Percentiles rank a stretch among this genome's conserved stretches.
Evolutionary conservation across 2,888 invertebrate species (phyloP).

Genomic region (Liodrosophila aerea): DNA sequence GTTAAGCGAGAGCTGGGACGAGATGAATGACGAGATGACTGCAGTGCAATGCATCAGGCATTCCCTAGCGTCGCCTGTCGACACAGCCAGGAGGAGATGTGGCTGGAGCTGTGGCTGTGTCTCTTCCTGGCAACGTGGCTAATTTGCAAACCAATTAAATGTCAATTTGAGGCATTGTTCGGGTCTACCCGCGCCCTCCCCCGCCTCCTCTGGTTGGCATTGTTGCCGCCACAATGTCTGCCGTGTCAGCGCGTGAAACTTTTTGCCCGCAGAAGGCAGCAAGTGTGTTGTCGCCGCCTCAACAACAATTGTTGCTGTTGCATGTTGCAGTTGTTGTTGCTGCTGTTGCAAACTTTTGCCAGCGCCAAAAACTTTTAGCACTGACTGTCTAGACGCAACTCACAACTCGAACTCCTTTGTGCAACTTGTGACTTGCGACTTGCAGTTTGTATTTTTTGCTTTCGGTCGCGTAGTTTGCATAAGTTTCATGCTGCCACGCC

Average conservation of each 20-base stretch:
- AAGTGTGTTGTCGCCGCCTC: slow-evolving; percentile 32
- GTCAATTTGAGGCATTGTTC: slow-evolving; percentile 79
- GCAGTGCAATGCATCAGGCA: background rate
- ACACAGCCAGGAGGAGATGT: no score
- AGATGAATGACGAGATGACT: no score
- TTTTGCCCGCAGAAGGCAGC: slow-evolving; percentile 28
- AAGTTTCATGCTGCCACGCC: slow-evolving; percentile 50
- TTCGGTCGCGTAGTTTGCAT: slow-evolving; percentile 75
- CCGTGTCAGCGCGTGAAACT: slow-evolving; percentile 55
- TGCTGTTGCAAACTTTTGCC: slow-evolving; percentile 39
- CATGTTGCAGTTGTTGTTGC: slow-evolving; percentile 13
- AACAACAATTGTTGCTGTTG: slow-evolving; percentile 18
- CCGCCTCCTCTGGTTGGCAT: background rate
- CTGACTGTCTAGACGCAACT: slow-evolving; percentile 62
- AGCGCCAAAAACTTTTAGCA: slow-evolving; percentile 63
- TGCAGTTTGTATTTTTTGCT: slow-evolving; percentile 49
- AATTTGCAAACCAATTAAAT: slow-evolving; percentile 80
- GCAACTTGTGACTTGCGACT: slow-evolving; percentile 39
- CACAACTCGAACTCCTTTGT: slow-evolving; percentile 40
- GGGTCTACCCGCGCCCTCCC: background rate
- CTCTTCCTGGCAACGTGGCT: slow-evolving; percentile 57
- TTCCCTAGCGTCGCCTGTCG: no score
- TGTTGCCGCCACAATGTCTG: slow-evolving; percentile 52
- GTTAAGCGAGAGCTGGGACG: background rate
- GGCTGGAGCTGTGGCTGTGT: background rate